Conservation (phyloP, 1,140 invertebrate genomes). For the Ostrea edulis region DNA sequence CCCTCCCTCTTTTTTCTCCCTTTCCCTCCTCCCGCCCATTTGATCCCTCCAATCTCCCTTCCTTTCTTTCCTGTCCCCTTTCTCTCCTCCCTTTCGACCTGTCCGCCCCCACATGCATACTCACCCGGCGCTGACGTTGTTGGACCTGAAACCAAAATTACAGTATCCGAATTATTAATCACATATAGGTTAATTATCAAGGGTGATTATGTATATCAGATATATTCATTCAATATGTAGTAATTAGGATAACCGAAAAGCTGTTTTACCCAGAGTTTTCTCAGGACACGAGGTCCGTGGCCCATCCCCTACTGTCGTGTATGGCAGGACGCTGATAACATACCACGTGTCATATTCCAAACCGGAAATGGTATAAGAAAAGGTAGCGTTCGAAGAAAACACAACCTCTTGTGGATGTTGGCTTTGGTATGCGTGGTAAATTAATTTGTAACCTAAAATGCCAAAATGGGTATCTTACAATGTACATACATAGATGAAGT, state of each 20-base stretch:
- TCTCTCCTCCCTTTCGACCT: no score
- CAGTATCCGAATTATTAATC: background rate
- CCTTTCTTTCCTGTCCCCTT: no score
- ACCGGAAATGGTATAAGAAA: conserved; percentile 43
- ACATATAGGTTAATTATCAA: background rate
- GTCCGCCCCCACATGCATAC: background rate
- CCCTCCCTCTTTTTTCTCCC: no score
- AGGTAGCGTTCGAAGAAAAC: conserved; percentile 42
- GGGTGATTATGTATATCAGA: background rate
- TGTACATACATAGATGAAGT: no score
- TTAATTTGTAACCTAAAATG: conserved; percentile 51
- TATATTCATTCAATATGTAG: background rate
- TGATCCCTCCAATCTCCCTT: no score
- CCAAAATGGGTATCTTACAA: background rate
- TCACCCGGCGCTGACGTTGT: conserved; percentile 41
- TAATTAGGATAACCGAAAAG: background rate
- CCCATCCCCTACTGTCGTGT: conserved; percentile 45
- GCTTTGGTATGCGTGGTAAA: conserved; percentile 44
- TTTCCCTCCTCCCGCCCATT: no score
- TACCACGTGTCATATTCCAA: conserved; percentile 54
- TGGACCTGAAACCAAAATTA: conserved; percentile 42
- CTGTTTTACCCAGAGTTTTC: conserved; percentile 50
- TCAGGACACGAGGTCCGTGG: conserved; percentile 46
- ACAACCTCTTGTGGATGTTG: background rate
- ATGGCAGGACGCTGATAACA: conserved; percentile 44